Evolutionary conservation across 2,888 invertebrate species (phyloP).

Genomic region (Rhagonycha fulva): DNA sequence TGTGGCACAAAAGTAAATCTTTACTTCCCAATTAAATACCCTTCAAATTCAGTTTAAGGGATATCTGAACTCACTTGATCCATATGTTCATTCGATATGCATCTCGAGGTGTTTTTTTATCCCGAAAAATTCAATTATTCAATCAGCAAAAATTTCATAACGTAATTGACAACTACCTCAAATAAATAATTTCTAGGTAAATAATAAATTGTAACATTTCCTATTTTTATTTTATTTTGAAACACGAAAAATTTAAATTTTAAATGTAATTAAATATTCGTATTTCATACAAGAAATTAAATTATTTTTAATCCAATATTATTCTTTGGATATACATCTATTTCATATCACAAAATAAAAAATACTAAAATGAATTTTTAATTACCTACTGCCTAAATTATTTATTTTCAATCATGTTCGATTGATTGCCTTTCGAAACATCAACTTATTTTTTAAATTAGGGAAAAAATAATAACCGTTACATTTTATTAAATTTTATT

Average conservation of each 20-base stretch:
- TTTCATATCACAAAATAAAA: neutral
- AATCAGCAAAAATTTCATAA: neutral
- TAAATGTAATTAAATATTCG: neutral
- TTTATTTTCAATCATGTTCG: neutral
- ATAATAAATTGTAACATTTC: neutral
- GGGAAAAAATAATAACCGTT: neutral
- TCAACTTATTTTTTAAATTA: neutral
- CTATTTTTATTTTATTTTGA: neutral
- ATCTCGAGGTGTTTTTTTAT: neutral
- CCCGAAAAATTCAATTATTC: neutral
- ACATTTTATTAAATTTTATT: neutral
- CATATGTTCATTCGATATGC: neutral
- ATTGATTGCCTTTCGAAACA: neutral
- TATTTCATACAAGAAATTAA: neutral
- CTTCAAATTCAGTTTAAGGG: slow-evolving; percentile 3
- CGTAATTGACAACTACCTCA: neutral
- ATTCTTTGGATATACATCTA: neutral
- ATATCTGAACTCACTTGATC: neutral
- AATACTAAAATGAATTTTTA: neutral
- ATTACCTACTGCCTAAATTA: neutral
- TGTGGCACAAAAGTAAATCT: slow-evolving; percentile 19
- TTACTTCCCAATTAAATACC: slow-evolving; percentile 20
- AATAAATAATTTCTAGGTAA: neutral
- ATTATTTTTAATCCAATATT: neutral
- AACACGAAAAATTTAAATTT: neutral